These are phyloP conservation scores for Apamea monoglypha DNA, from an alignment of 2,888 invertebrate species.

Conservation along the genomic window DNA sequence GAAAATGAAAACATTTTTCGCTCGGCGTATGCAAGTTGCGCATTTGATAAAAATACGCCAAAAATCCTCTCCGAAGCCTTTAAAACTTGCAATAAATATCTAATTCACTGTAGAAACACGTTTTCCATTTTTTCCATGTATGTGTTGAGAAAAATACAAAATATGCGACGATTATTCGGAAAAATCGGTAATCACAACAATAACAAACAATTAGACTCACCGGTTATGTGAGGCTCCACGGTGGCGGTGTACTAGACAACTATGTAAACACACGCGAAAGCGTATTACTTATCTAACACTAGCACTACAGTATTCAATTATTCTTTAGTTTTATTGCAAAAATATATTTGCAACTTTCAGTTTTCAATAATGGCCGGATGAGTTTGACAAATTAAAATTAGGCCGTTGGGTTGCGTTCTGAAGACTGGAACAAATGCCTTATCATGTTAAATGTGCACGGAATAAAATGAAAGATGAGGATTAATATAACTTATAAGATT, in stretches of 20 bases:
- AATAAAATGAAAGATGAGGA: no score
- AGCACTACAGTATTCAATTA: conserved; percentile 26
- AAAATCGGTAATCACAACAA: conserved; percentile 57
- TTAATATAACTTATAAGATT: neutral
- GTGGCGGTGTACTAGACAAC: conserved; percentile 57
- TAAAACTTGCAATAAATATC: conserved; percentile 1
- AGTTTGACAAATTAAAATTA: conserved; percentile 60
- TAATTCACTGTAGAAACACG: neutral
- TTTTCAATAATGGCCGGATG: conserved; percentile 64
- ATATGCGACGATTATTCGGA: conserved; percentile 26
- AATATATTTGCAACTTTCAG: conserved; percentile 52
- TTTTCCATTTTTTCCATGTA: neutral
- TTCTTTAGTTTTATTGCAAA: conserved; percentile 53
- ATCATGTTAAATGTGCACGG: neutral
- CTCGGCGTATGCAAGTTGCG: conserved; percentile 1
- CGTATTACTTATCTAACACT: neutral
- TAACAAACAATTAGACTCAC: conserved; percentile 73
- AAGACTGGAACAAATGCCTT: rapidly evolving
- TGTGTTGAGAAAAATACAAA: conserved; percentile 7
- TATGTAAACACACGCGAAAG: conserved; percentile 19
- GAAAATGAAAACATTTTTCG: conserved; percentile 11
- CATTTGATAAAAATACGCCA: neutral
- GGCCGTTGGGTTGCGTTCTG: conserved; percentile 49
- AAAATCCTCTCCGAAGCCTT: neutral
- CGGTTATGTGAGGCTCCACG: conserved; percentile 85